Base-by-base conservation (phyloP, 2,888 invertebrate genomes). In the Allophyes oxyacanthae region DNA sequence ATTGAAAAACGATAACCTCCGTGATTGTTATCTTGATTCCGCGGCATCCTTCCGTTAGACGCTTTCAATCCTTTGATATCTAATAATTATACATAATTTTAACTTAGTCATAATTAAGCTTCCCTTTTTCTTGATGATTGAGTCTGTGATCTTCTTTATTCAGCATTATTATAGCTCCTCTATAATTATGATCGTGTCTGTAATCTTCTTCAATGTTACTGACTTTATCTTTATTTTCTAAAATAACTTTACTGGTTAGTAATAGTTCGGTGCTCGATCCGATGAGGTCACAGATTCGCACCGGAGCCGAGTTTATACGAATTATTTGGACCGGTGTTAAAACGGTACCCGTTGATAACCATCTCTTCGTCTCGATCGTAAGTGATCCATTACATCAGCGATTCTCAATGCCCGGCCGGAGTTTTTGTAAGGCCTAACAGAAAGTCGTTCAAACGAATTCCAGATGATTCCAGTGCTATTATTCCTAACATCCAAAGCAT, bases 341-440 rank as follows among this genome's bases (percentile, higher is more conserved):
- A 71, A 71, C 64, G 61, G 67, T 66, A 67, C 36, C 28, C 20
- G 38, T 1, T 28, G 67, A 67, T 74, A 50, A 54, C 37, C 28
- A 72, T 67, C 58, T 59, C 45, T 53, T 48, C 26, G n/a, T 37
- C n/a, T 60, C 32, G 25, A 26, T 49, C n/a, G 43, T 45, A 40
- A 52, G 40, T 14, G 13, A 53, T 42, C 40, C 38, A 51, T 50
- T 44, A 40, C 8, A 32, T 2, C 42, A 70, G 44, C 6, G 26
- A 8, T 41, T 6, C n/a, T 40, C 37, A 55, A 63, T 11, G 10
- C 1, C 11, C 5, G 26, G 13, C 0, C 15, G n/a, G 2, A 9
- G n/a, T 0, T 33, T 33, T 14, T 8, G 14, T 36, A 11, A 8
- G 14, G 14, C 9, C 8, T 1, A 2, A 9, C 5, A 11, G 1